These are phyloP conservation scores for Hemibagrus wyckioides DNA, from an alignment of 2,113 vertebrate species.

Conservation along the genomic window DNA sequence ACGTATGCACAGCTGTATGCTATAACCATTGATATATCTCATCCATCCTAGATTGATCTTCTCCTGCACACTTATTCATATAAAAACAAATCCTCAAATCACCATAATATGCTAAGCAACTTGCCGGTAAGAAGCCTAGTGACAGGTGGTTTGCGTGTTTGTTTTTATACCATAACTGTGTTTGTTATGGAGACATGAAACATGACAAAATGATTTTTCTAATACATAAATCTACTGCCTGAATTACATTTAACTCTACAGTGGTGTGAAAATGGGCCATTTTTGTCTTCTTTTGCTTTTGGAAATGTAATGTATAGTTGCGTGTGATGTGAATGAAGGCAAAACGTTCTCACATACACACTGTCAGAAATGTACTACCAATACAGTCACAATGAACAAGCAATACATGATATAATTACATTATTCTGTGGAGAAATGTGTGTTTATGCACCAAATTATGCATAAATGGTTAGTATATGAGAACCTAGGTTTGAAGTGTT, in stretches of 20 bases:
- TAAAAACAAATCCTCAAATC: background rate
- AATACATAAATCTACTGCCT: background rate
- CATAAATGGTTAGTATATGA: background rate
- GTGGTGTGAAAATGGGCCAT: no score
- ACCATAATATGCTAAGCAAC: background rate
- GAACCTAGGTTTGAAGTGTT: background rate
- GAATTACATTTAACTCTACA: background rate
- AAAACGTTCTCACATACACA: background rate
- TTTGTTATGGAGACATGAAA: background rate
- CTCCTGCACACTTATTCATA: background rate
- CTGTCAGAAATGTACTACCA: background rate
- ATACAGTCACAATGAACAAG: background rate
- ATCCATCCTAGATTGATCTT: background rate
- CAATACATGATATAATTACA: background rate
- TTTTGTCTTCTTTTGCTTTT: no score
- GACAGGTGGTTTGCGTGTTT: background rate
- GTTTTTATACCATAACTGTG: background rate
- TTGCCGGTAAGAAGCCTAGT: background rate
- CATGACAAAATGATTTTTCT: background rate
- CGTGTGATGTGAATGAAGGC: background rate
- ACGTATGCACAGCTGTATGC: background rate
- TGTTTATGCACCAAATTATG: background rate
- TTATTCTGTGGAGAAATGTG: background rate
- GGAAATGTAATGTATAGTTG: no score
- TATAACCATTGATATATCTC: background rate